Evolutionary conservation across 2,113 vertebrate species (phyloP), one percentile per base, ranked within the genome.

Genomic region (Mastomys natalensis): DNA sequence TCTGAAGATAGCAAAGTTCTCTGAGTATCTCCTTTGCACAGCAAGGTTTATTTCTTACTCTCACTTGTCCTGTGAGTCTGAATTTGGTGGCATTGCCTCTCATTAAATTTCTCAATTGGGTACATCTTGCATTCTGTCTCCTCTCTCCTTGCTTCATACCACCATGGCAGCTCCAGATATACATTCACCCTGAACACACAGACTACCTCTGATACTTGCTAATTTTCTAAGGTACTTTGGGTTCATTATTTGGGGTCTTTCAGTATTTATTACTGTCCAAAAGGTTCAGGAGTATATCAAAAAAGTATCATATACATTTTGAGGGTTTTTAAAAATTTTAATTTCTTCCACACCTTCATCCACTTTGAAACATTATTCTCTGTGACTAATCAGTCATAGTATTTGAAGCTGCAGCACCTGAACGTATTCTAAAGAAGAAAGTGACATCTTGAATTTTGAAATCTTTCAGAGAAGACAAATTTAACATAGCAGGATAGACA

Each of bases 21-120:
- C 45, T 45, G 22, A 60, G 1, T 31, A 37, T 90, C 12, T 15
- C 19, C 7, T 90, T 87, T 92, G 43, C 22, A 85, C 62, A 40
- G 31, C 17, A 93, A 72, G 3, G 1, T 82, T 95, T 90, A 89
- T 87, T 96, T 96, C n/a, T 90, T 77, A 90, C 81, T 84, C 13
- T 94, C 37, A 85, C 11, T 51, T 78, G 62, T 45, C 29, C 45
- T 88, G 15, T 72, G 72, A 74, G 22, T 58, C 58, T 12, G 17
- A 45, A 0, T 26, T 73, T 24, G 22, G 0, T 87, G 73, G 4
- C 5, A 15, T 40, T 16, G 26, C n/a, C 17, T 66, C 37, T 88
- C 51, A 87, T 70, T 84, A 43, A 19, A 92, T 72, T 89, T 15
- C 2, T 64, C 48, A 19, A 0, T 48, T 72, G 51, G 51, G 80